Base-by-base conservation (phyloP, 2,888 invertebrate species). In the Rotaria socialis region DNA sequence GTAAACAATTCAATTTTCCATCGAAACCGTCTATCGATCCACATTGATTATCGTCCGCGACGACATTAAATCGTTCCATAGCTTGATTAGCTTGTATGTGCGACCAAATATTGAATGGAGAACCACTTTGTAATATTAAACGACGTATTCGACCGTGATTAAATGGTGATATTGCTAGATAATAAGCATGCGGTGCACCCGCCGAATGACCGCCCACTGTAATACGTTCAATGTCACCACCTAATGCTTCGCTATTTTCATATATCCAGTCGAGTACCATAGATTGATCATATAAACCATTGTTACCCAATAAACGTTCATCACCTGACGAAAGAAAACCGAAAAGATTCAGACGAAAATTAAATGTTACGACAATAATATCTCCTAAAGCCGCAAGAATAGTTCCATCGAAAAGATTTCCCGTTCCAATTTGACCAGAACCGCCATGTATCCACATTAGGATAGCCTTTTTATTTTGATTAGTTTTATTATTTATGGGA, bases 391-490 rank as follows among this genome's bases (percentile, higher is more conserved):
- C 80, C 24, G 80, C 80, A 80, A 80, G n/a, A 47, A 80, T 80
- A 43, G 80, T 47, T 80, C 80, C 80, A n/a, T 80, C 80, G 35
- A 47, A 80, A 14, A 80, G 2, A 47, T 80, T 80, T 47, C 80
- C 80, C 35, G 80, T 47, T 11, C 80, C 80, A 47, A 43, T n/a
- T 47, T 80, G 80, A 43, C 80, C 80, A 10, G 80, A 80, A 47
- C 80, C 80, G n/a, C 80, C 80, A 80, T 80, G 80, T 19, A 80
- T 80, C 80, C 80, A 80, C n/a, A 80, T 80, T 19, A 47, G n/a
- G 24, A 80, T 80, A 5, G 80, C 47, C n/a, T 80, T 80, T 47
- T 47, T 43, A n/a, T 5, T 43, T 47, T 22, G 1, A 47, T n/a
- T 80, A 10, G 4, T 47, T 35, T 24, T 27, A 14, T 11, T 80